Conservation (phyloP, 2,113 vertebrate species). For the Nibea coibor region DNA sequence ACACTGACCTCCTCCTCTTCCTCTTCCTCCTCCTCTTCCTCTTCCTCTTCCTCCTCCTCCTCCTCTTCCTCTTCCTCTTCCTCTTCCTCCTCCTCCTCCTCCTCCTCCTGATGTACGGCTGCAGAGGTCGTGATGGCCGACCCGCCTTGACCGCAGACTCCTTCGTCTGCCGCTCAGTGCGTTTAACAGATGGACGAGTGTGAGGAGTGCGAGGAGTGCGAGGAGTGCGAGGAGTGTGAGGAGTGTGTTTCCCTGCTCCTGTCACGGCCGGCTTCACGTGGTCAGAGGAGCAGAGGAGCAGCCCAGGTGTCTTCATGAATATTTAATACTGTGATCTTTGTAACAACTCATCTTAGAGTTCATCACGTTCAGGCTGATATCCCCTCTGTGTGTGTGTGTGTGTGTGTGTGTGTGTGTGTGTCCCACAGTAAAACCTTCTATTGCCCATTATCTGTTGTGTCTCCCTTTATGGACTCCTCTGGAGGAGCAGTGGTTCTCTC, state of each 20-base stretch:
- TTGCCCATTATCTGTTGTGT: background rate
- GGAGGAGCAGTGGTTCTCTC: conserved; percentile 28
- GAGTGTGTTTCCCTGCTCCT: background rate
- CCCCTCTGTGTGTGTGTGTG: background rate
- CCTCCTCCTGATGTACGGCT: conserved; percentile 9
- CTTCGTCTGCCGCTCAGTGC: conserved; percentile 33
- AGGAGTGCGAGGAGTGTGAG: no score
- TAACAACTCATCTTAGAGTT: no score
- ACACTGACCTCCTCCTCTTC: no score
- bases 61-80: background rate
- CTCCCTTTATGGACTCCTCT: background rate
- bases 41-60: background rate
- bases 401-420: conserved; percentile 17
- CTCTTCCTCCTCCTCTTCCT: background rate
- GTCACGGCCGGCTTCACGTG: background rate
- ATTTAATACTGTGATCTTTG: no score
- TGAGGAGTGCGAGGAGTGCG: no score
- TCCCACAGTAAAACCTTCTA: background rate
- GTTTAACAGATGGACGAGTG: conserved; percentile 7
- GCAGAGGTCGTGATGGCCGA: conserved; percentile 12
- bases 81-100: background rate
- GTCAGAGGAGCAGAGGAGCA: conserved; percentile 4
- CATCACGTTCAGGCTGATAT: no score
- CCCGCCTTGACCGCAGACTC: conserved; percentile 2
- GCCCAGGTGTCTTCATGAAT: background rate